Evolutionary conservation across 2,888 invertebrate genomes (phyloP), one percentile per base, ranked within the genome.

Genomic region (Drosophila antonietae): DNA sequence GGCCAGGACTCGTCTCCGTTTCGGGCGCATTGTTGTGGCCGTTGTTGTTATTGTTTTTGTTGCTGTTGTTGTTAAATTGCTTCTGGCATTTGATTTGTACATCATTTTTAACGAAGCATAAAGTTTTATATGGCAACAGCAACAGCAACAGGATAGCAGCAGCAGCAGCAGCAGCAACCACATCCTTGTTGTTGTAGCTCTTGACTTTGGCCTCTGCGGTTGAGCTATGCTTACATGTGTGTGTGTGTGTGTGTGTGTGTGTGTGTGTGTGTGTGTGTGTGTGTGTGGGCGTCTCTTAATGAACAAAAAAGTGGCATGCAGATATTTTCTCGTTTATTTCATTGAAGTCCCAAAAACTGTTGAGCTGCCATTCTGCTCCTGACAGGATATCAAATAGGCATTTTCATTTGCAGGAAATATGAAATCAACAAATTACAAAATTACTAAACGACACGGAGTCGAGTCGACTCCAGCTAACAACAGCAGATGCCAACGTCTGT

Each of bases 81-180:
- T 85, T 78, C 80, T 83, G 85, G 88, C 85, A 88, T 85, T 85
- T 85, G 85, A 85, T 85, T 88, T 83, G 88, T 83, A 83, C 83
- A 84, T 88, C 85, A 87, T 87, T 83, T 83, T 83, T 87, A 87
- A 87, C 85, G 88, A 87, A 83, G 85, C 88, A 82, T 80, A 87
- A 80, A 73, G 75, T 84, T 84, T 76, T 80, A 73, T 80, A 72
- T 66, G 62, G 41, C 66, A 76, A 65, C 68, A 63, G 46, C 52
- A 46, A 47, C 57, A 68, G 51, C 43, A 67, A 47, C 57, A 28
- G 28, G 12, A 35, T 12, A 68, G 52, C 44, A 68, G 61, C 43
- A 57, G 56, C n/a, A 55, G 23, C 15, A 63, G 37, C 60, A 70
- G 20, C 43, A 55, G 46, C 56, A 62, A 33, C 70, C 66, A 62